Percentiles rank a stretch among this genome's conserved stretches.
Evolutionary conservation across 2,797 vertebrate genomes (phyloP).

Genomic region (Sparidentex hasta): DNA sequence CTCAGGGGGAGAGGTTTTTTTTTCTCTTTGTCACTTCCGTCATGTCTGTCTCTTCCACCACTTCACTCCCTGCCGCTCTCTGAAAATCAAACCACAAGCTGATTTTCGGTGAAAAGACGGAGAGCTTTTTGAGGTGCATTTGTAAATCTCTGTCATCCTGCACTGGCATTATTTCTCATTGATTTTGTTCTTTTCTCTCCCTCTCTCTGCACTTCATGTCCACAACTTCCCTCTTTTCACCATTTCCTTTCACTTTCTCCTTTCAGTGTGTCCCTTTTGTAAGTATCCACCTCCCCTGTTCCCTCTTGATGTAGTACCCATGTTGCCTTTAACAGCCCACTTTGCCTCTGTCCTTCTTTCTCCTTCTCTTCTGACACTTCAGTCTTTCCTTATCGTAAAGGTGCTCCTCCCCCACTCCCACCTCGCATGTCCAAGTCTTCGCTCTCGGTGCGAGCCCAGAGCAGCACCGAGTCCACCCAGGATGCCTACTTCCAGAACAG

Average conservation of each 20-base stretch:
- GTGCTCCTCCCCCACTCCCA: slow-evolving; percentile 94
- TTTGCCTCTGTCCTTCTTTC: slow-evolving; percentile 64
- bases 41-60: slow-evolving; percentile 33
- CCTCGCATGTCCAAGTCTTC: slow-evolving; percentile 98
- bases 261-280: slow-evolving; percentile 71
- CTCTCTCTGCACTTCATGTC: slow-evolving; percentile 19
- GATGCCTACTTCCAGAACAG: slow-evolving; percentile 93
- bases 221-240: slow-evolving; percentile 17
- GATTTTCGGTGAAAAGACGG: slow-evolving; percentile 26
- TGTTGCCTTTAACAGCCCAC: slow-evolving; percentile 60
- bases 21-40: slow-evolving; percentile 11
- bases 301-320: slow-evolving; percentile 18
- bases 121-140: slow-evolving; percentile 17
- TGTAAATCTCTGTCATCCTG: slow-evolving; percentile 28
- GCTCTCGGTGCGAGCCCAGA: slow-evolving; percentile 96
- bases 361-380: slow-evolving; percentile 67
- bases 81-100: slow-evolving; percentile 27
- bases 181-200: slow-evolving; percentile 30
- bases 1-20: slow-evolving; percentile 59
- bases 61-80: slow-evolving; percentile 22
- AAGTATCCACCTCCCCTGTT: slow-evolving; percentile 61
- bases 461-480: slow-evolving; percentile 98
- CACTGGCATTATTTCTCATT: slow-evolving; percentile 37
- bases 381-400: slow-evolving; percentile 99
- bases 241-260: slow-evolving; percentile 26